Evolutionary conservation across 1,140 invertebrate species (phyloP), one percentile per base, ranked within the genome.

Genomic region (Apocrypta bakeri): DNA sequence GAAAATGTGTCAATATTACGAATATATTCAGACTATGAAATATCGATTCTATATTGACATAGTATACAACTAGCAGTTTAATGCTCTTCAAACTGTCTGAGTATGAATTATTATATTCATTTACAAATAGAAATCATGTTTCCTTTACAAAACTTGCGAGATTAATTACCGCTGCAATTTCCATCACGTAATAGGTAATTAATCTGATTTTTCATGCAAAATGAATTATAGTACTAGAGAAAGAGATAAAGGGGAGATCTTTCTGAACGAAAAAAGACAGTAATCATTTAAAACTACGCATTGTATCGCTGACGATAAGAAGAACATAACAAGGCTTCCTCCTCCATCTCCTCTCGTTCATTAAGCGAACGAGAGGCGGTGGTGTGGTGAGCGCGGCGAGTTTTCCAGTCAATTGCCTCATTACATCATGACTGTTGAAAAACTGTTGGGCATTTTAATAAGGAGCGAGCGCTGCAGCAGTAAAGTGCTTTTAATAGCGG

Each of bases 351-450:
- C 24, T 25, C 68, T 69, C 66, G 71, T 77, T 75, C 77, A 84
- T 84, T 77, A 66, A 68, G 31, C 48, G 48, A 21, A n/a, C 48
- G 48, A 56, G 48, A 56, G 48, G 48, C 48, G 48, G 21, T n/a
- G 48, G 48, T 9, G 33, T 21, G 48, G 48, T 56, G 48, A 78
- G 81, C 48, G 42, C 71, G 42, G 40, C 68, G 68, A 80, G 68
- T 81, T 81, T 74, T 81, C 79, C 79, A 81, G 56, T 73, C 79
- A 74, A 74, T 81, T 81, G 71, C 33, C 72, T n/a, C 56, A 81
- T 74, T 64, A 73, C 31, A 66, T 74, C 61, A 74, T 81, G 79
- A 74, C 69, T 81, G 79, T 81, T 81, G 71, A 81, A 74, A 81
- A 81, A 81, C 79, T 74, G 79, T 68, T 74, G 56, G 48, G 25